Evolutionary conservation across 2,113 vertebrate genomes (phyloP), one percentile per base, ranked within the genome.

Genomic region (Atherinomorus stipes): DNA sequence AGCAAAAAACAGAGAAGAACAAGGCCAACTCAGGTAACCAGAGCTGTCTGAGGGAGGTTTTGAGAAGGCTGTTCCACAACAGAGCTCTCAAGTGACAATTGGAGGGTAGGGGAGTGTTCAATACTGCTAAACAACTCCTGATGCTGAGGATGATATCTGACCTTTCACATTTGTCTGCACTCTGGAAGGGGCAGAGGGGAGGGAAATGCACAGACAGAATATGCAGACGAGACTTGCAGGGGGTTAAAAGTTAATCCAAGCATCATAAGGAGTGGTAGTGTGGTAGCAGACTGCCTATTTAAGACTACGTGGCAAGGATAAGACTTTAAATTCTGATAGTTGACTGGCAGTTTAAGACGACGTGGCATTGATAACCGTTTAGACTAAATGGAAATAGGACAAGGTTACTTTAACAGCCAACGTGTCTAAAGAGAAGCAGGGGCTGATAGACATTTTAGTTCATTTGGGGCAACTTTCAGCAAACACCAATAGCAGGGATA

Each of bases 21-120:
- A 45, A 64, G 34, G 7, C 7, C 56, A 67, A 73, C 38, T 68
- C 67, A 64, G 57, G 71, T 78, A 85, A 86, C 64, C 31, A 37
- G 77, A 90, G 67, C 51, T 57, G 53, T 45, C 15, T 6, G 28
- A 61, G 72, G 75, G 65, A 19, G 58, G 51, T 68, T 84, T 47
- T 74, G 71, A 80, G 22, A 57, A 21, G 58, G 34, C 42, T 49
- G 59, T 64, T 72, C 76, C 51, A 50, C 18, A 31, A 57, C 12
- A n/a, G 51, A 71, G 68, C 72, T 86, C 76, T 91, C 85, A 84
- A 26, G 77, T 93, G 86, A 90, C 86, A 87, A 82, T 89, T 70
- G 69, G 66, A 52, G 50, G 73, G 71, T 83, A 69, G 69, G 63
- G 60, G 45, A 61, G 66, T 37, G 66, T 83, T 70, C 47, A 68